These are phyloP conservation scores for Aurelia aurita DNA, from an alignment of 30 jellyfish, hydroid and myxozoan genomes.

Conservation along the genomic window DNA sequence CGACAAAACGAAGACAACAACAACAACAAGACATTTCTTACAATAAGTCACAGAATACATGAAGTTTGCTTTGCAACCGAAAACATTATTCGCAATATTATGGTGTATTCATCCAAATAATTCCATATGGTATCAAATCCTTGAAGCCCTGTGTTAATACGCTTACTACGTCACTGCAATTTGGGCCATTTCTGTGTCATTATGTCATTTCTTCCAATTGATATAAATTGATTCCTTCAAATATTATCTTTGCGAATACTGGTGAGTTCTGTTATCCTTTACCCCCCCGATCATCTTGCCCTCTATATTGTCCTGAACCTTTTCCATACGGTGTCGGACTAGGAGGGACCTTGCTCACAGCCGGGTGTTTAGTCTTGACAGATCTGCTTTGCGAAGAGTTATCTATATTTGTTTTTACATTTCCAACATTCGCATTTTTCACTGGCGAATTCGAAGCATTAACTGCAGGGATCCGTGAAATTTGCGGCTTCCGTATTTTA, in stretches of 20 bases:
- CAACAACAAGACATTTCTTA: no score
- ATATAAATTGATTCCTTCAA: no score
- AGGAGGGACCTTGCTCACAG: conserved; percentile 56
- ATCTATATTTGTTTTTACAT: conserved; percentile 29
- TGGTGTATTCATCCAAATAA: no score
- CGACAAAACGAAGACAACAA: no score
- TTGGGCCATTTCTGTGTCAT: no score
- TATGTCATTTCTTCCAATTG: no score
- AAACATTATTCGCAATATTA: no score
- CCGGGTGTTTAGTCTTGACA: conserved; percentile 34
- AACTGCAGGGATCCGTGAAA: conserved; percentile 64
- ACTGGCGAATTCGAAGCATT: conserved; percentile 58
- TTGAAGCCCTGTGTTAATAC: no score
- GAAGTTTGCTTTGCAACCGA: no score
- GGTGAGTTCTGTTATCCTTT: conserved; percentile 16
- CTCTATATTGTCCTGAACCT: background rate
- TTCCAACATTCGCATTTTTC: conserved; percentile 23
- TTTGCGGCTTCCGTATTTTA: conserved; percentile 56
- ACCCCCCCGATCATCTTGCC: conserved; percentile 9
- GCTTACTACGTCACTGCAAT: no score
- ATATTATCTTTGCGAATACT: background rate
- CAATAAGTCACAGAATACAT: no score
- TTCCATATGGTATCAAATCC: no score
- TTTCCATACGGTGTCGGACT: conserved; percentile 8
- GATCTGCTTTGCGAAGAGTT: conserved; percentile 4